These are phyloP conservation scores for Leptopilina clavipes DNA, from an alignment of 1,140 invertebrate genomes.

Conservation along the genomic window DNA sequence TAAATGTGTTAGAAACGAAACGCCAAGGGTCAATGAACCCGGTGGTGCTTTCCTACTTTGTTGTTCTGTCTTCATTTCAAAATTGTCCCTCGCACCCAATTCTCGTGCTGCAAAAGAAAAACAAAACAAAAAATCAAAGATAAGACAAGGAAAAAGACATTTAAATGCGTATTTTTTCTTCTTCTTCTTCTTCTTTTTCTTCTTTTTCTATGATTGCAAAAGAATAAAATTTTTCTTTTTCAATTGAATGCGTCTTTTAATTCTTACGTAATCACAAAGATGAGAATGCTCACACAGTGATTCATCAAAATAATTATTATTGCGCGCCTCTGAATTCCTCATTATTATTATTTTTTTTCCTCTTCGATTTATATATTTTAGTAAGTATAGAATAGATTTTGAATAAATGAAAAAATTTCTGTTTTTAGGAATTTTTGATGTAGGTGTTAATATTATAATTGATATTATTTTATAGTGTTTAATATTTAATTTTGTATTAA, in stretches of 20 bases:
- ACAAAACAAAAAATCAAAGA: neutral
- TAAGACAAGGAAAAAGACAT: too few species aligned
- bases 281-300: conserved; percentile 50
- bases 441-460: too few species aligned
- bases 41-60: conserved; percentile 55
- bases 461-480: too few species aligned
- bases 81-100: neutral
- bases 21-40: conserved; percentile 52
- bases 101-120: conserved; percentile 1
- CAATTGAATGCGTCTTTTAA: conserved; percentile 18
- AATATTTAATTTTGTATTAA: too few species aligned
- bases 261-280: conserved; percentile 50
- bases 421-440: too few species aligned
- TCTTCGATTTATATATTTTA: too few species aligned
- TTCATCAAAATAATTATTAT: conserved; percentile 52
- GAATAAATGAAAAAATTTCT: too few species aligned
- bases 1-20: conserved; percentile 62
- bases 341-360: neutral
- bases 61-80: conserved; percentile 60
- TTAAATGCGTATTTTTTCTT: too few species aligned
- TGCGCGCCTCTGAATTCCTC: conserved; percentile 37
- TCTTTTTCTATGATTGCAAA: too few species aligned
- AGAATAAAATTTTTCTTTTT: conserved; percentile 4
- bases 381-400: too few species aligned
- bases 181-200: too few species aligned